Evolutionary conservation across 2,113 vertebrate species (phyloP), one percentile per base, ranked within the genome.

Genomic region (Zosterops hypoxanthus): DNA sequence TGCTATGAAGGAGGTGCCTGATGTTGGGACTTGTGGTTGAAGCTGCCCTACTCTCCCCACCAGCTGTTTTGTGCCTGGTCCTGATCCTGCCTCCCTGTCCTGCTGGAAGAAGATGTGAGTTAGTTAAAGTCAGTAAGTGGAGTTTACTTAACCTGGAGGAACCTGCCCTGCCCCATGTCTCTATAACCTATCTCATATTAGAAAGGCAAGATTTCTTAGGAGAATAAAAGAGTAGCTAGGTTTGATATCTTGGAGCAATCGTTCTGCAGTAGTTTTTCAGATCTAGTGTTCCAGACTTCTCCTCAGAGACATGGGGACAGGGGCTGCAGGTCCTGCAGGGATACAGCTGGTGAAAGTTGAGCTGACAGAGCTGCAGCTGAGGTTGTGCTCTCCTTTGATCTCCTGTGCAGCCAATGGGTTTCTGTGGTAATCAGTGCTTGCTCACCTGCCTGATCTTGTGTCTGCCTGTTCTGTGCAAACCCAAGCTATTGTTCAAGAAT

Each of bases 1-100:
- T 11, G 6, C 29, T 6, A 0, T 44, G 36, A 49, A 7, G 0
- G 6, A 7, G 0, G 6, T 72, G 25, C 22, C 28, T 11, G 4
- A 2, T 59, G 11, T 2, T 82, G 52, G 52, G 15, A 13, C 21
- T 66, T 3, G 16, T 36, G 23, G 16, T 3, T 80, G 50, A 57
- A 63, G 47, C 12, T 26, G 42, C 18, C 7, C 22, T 31, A 22
- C 19, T 89, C 12, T 75, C 28, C 46, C 36, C 4, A 9, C 14
- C 34, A 49, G 22, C 15, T 56, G 1, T 25, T 50, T 7, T 16
- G 29, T 36, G 44, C 6, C 16, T 15, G n/a, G 4, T 17, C 3
- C 16, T 15, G 36, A 3, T 19, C 3, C 52, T 70, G 42, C 47
- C 5, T 83, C 24, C 5, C 31, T 39, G 8, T 60, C 71, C 36